Percentiles rank a stretch among this genome's conserved stretches.
These are phyloP conservation scores for Guaruba guarouba DNA, from an alignment of 2,113 vertebrate genomes.

Conservation along the genomic window DNA sequence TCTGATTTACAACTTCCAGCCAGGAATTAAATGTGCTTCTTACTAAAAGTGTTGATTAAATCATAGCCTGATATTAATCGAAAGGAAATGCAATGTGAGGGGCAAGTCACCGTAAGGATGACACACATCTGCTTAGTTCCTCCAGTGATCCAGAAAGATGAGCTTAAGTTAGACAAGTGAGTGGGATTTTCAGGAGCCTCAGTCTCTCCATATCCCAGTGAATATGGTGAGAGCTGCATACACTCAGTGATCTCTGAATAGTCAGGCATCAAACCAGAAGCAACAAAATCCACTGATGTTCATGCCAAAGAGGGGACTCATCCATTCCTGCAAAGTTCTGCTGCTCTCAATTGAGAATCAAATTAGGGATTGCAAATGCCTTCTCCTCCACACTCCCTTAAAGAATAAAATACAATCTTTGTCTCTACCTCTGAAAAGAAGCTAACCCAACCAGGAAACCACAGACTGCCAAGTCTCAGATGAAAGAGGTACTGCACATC, in stretches of 20 bases:
- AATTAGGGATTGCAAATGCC: not conserved
- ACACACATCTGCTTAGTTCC: not conserved
- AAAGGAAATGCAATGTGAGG: not conserved
- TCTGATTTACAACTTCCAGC: constrained; percentile 39
- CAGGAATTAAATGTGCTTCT: constrained; percentile 16
- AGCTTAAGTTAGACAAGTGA: not conserved
- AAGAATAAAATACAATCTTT: not conserved
- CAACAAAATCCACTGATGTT: not conserved
- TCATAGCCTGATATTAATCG: constrained; percentile 1
- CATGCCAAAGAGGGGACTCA: constrained; percentile 8
- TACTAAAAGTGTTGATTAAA: constrained; percentile 26
- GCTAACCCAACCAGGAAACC: not conserved
- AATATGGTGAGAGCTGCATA: not conserved
- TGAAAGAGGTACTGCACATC: not conserved
- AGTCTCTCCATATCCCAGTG: not conserved
- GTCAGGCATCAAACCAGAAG: constrained; percentile 2
- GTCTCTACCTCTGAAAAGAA: not conserved
- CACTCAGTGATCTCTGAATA: not conserved
- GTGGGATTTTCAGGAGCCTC: not conserved
- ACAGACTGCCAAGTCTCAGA: not conserved
- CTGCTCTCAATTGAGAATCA: not conserved
- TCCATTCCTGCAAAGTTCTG: constrained; percentile 30
- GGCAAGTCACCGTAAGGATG: not conserved
- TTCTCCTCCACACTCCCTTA: not conserved
- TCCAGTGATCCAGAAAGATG: not conserved